Conservation (phyloP, 1,140 invertebrate species). For the Heterodera carotae region DNA sequence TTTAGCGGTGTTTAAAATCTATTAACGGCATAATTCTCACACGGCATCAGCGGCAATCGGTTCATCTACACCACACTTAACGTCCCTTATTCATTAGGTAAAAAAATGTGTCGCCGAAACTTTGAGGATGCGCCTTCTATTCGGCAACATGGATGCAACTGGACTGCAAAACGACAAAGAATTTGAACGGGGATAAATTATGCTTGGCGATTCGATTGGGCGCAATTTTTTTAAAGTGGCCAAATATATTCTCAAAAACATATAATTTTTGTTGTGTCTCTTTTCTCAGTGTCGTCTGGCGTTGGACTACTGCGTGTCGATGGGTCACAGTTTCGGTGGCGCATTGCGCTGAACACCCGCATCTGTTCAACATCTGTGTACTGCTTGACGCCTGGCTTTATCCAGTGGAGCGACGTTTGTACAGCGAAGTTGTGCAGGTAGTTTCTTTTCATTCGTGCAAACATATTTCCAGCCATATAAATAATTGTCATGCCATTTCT, state of each 20-base stretch:
- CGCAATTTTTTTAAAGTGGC: slow-evolving; percentile 67
- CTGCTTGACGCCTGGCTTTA: slow-evolving; percentile 76
- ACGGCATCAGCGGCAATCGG: slow-evolving; percentile 73
- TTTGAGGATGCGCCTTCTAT: slow-evolving; percentile 69
- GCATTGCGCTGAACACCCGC: slow-evolving; percentile 66
- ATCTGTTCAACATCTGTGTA: slow-evolving; percentile 68
- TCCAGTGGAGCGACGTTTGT: slow-evolving; percentile 69
- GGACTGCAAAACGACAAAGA: slow-evolving; percentile 52
- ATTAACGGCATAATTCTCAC: slow-evolving; percentile 69
- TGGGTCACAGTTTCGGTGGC: slow-evolving; percentile 76
- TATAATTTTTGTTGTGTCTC: slow-evolving; percentile 23
- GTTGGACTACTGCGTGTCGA: slow-evolving; percentile 68
- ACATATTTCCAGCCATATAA: too few species aligned
- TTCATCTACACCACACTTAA: slow-evolving; percentile 72
- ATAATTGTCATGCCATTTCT: not conserved
- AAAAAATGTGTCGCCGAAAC: slow-evolving; percentile 70
- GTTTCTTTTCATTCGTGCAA: too few species aligned
- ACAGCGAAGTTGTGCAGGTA: slow-evolving; percentile 27
- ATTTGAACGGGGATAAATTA: slow-evolving; percentile 66
- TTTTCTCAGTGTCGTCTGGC: slow-evolving; percentile 71
- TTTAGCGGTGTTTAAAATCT: too few species aligned
- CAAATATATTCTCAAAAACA: slow-evolving; percentile 8
- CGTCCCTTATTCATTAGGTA: slow-evolving; percentile 67
- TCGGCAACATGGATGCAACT: slow-evolving; percentile 70
- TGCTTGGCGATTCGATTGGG: slow-evolving; percentile 68